Conservation (phyloP, 2,797 vertebrate genomes). For the Pelobates cultripes region DNA sequence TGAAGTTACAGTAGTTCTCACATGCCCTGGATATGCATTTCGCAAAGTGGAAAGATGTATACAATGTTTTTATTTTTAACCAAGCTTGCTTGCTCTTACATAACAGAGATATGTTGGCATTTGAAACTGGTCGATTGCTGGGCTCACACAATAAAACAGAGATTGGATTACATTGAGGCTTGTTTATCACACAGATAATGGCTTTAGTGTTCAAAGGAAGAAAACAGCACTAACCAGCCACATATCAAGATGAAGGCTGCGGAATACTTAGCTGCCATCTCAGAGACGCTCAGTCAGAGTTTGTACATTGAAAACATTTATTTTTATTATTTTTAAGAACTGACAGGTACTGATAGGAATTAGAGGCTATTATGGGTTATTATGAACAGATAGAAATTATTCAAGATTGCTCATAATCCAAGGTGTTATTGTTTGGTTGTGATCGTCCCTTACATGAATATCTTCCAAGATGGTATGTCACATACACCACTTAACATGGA, state of each 20-base stretch:
- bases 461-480: no score
- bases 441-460: no score
- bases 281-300: constrained; percentile 26
- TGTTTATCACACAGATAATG: constrained; percentile 53
- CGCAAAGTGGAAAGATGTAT: constrained; percentile 25
- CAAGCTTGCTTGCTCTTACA: constrained; percentile 33
- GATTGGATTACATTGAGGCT: constrained; percentile 50
- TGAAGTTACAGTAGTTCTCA: background rate
- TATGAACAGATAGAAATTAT: no score
- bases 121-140: constrained; percentile 36
- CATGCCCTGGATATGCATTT: constrained; percentile 32
- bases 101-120: constrained; percentile 45
- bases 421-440: no score
- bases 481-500: no score
- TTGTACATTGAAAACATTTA: constrained; percentile 37
- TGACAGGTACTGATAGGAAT: no score
- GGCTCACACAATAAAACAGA: constrained; percentile 40
- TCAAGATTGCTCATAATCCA: no score
- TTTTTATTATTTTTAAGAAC: constrained; percentile 14
- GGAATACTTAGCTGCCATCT: constrained; percentile 36
- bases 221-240: constrained; percentile 46
- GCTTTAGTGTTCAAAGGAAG: constrained; percentile 42
- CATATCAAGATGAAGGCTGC: constrained; percentile 47
- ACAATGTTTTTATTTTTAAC: constrained; percentile 37
- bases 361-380: no score